Percentiles rank a stretch among this genome's conserved stretches.
phyloP scores from a whole-genome alignment of 2,797 vertebrate genomes.

The Crenuchus spilurus region DNA sequence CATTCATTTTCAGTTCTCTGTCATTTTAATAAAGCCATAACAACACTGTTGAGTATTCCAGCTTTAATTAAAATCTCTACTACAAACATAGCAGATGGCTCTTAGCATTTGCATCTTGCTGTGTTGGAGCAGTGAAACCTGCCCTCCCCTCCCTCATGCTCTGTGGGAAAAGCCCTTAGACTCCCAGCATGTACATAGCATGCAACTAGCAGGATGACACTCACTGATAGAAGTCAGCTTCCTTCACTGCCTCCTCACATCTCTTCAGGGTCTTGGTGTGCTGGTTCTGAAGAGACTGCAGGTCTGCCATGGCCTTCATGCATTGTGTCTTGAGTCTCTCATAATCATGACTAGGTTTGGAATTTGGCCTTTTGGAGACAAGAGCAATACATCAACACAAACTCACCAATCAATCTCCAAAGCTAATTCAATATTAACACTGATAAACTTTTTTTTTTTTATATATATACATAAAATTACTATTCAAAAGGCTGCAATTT shows the following conservation, averaged over 20 bases:
- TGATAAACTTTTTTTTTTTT: no score
- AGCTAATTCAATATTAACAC: slow-evolving; percentile 28
- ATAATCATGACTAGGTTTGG: slow-evolving; percentile 93
- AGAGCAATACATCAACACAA: slow-evolving; percentile 41
- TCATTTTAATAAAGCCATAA: slow-evolving; percentile 62
- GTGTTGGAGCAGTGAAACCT: slow-evolving; percentile 12
- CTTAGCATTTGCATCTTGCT: neutral
- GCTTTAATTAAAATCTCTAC: slow-evolving; percentile 42
- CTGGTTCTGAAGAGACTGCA: slow-evolving; percentile 96
- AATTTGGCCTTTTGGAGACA: slow-evolving; percentile 83
- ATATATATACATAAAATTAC: no score
- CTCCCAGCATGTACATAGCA: neutral
- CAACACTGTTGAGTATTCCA: slow-evolving; percentile 49
- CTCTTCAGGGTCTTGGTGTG: slow-evolving; percentile 96
- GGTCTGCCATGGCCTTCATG: slow-evolving; percentile 94
- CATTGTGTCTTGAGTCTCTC: slow-evolving; percentile 95
- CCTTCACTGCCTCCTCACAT: slow-evolving; percentile 96
- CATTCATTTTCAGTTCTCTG: slow-evolving; percentile 51
- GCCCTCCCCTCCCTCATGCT: neutral
- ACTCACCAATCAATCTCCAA: slow-evolving; percentile 22
- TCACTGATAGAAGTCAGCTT: slow-evolving; percentile 98
- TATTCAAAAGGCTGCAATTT: no score
- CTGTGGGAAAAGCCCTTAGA: neutral
- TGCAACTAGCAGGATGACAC: slow-evolving; percentile 60
- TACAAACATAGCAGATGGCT: slow-evolving; percentile 23